Evolutionary conservation across 2,888 invertebrate genomes (phyloP).

Genomic region (Ceriagrion tenellum): DNA sequence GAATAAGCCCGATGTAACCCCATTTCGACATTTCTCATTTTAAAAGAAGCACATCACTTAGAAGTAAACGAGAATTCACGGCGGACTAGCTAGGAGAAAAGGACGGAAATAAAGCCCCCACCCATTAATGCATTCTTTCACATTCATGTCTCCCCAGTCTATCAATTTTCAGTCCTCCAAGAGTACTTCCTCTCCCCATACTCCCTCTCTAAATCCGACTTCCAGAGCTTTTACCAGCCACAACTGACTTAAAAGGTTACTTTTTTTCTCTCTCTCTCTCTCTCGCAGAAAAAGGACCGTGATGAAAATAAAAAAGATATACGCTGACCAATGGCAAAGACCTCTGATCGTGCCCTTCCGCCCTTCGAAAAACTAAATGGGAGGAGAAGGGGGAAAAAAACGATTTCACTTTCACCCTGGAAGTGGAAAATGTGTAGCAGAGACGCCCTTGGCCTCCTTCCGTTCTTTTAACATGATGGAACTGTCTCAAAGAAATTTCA

Average conservation of each 20-base stretch:
- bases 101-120: not conserved
- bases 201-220: not conserved
- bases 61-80: too few species aligned
- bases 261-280: not conserved
- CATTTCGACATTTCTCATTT: not conserved
- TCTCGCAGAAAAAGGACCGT: not conserved
- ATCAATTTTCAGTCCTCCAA: not conserved
- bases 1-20: not conserved
- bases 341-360: slow-evolving; percentile 18
- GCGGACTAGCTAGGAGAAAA: too few species aligned
- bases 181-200: not conserved
- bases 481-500: slow-evolving; percentile 65
- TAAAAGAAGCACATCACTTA: not conserved
- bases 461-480: slow-evolving; percentile 58
- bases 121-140: not conserved
- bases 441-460: slow-evolving; percentile 60
- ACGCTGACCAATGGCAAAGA: slow-evolving; percentile 63
- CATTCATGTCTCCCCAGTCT: not conserved
- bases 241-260: not conserved
- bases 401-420: not conserved
- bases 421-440: slow-evolving; percentile 47
- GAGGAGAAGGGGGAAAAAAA: not conserved
- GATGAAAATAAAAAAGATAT: not conserved
- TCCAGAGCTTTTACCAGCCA: not conserved
- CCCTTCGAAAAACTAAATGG: not conserved